phyloP scores from a whole-genome alignment of 2,797 vertebrate species.

The Eutrigla gurnardus region DNA sequence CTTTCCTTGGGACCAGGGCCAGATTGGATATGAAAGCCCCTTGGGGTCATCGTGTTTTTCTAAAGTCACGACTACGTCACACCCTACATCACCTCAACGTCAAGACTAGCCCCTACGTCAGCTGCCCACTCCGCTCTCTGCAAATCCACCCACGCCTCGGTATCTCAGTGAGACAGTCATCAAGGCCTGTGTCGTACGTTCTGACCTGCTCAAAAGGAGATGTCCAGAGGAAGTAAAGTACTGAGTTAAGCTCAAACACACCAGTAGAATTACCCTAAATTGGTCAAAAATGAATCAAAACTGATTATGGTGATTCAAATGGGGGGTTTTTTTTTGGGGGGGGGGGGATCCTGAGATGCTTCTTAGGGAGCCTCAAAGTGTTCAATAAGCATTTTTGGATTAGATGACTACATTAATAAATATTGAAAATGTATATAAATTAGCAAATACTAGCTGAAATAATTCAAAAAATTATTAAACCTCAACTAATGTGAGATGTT shows the following conservation, averaged over 20 bases:
- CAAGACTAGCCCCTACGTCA: constrained; percentile 32
- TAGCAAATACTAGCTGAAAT: neutral
- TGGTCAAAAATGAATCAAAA: neutral
- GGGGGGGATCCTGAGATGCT: too few relatives aligned
- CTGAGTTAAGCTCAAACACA: neutral
- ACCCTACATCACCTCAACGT: constrained; percentile 22
- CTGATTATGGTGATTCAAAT: neutral
- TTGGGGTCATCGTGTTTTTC: constrained; percentile 3
- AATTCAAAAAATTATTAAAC: neutral
- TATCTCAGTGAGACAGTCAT: neutral
- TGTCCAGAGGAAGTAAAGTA: neutral
- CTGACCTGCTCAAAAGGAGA: neutral
- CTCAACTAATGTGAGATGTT: neutral
- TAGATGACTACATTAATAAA: neutral
- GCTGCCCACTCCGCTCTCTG: constrained; percentile 11
- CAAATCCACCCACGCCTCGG: neutral
- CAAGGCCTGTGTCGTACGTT: neutral
- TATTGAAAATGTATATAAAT: neutral
- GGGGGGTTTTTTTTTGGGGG: too few relatives aligned
- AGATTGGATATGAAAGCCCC: constrained; percentile 41
- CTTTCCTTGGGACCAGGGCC: constrained; percentile 15
- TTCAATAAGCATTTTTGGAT: neutral
- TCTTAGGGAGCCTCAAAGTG: neutral
- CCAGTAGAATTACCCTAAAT: neutral
- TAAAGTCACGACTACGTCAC: constrained; percentile 79